Evolutionary conservation across 2,797 vertebrate species (phyloP).

Genomic region (Hypotaenidia philippensis): DNA sequence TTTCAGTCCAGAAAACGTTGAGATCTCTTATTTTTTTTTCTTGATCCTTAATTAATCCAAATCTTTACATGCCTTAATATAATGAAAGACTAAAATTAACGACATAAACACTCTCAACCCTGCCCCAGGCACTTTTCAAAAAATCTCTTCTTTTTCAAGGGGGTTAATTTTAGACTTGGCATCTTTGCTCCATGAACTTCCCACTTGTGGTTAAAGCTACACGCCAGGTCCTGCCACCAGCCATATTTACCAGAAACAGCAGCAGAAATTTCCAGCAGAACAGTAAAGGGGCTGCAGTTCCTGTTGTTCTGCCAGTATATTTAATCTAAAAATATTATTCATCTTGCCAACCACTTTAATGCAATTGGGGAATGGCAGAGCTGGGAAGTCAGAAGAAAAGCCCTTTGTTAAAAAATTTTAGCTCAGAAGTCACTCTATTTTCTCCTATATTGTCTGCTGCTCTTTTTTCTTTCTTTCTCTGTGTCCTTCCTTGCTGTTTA

Average conservation of each 20-base stretch:
- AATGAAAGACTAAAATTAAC: constrained; percentile 52
- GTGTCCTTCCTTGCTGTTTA: constrained; percentile 40
- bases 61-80: constrained; percentile 43
- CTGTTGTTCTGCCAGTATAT: constrained; percentile 75
- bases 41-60: constrained; percentile 34
- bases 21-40: neutral
- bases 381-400: constrained; percentile 61
- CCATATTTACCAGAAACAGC: constrained; percentile 80
- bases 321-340: constrained; percentile 77
- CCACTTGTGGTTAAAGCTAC: constrained; percentile 81
- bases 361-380: constrained; percentile 67
- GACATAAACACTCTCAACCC: constrained; percentile 44
- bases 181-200: constrained; percentile 70
- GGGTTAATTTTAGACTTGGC: constrained; percentile 81
- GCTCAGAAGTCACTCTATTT: constrained; percentile 48
- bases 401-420: constrained; percentile 56
- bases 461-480: constrained; percentile 1
- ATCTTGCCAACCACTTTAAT: constrained; percentile 70
- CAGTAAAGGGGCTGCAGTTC: constrained; percentile 71
- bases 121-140: constrained; percentile 45
- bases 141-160: neutral
- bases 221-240: constrained; percentile 77
- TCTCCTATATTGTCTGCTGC: constrained; percentile 25
- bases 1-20: neutral
- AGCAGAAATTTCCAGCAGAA: constrained; percentile 80